These are phyloP conservation scores for Megalonaias nervosa DNA, from an alignment of 1,140 invertebrate species.

Conservation along the genomic window DNA sequence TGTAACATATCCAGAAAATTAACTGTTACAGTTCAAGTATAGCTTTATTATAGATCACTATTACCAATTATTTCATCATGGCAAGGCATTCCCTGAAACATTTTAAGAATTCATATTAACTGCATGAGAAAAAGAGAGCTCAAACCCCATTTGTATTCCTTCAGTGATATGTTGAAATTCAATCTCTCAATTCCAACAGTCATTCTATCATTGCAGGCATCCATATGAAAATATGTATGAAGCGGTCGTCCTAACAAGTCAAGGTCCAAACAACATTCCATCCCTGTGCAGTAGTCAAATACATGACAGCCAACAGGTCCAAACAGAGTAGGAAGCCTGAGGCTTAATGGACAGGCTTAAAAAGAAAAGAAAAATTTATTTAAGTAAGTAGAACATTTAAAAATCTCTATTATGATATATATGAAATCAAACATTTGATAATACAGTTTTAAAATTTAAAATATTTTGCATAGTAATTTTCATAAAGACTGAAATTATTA, in stretches of 20 bases:
- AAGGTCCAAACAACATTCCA: conserved; percentile 19
- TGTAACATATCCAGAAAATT: no score
- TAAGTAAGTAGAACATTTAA: no score
- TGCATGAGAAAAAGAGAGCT: not conserved
- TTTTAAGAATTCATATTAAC: no score
- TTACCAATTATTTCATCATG: no score
- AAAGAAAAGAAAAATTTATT: not conserved
- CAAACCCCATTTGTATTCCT: conserved; percentile 23
- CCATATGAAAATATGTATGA: not conserved
- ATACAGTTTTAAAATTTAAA: no score
- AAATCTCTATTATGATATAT: no score
- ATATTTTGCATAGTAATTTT: no score
- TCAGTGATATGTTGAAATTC: conserved; percentile 8
- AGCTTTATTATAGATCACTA: no score
- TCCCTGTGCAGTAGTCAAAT: conserved; percentile 14
- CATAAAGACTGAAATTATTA: no score
- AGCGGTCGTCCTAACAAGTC: conserved; percentile 1
- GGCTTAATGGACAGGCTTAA: conserved; percentile 14
- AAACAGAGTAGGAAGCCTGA: not conserved
- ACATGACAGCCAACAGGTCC: not conserved
- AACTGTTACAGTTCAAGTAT: no score
- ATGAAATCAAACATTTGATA: no score
- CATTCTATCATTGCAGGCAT: conserved; percentile 12
- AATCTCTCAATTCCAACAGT: conserved; percentile 14
- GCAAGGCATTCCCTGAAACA: no score